phyloP scores from a whole-genome alignment of 2,797 vertebrate genomes.

The Hypotaenidia philippensis region DNA sequence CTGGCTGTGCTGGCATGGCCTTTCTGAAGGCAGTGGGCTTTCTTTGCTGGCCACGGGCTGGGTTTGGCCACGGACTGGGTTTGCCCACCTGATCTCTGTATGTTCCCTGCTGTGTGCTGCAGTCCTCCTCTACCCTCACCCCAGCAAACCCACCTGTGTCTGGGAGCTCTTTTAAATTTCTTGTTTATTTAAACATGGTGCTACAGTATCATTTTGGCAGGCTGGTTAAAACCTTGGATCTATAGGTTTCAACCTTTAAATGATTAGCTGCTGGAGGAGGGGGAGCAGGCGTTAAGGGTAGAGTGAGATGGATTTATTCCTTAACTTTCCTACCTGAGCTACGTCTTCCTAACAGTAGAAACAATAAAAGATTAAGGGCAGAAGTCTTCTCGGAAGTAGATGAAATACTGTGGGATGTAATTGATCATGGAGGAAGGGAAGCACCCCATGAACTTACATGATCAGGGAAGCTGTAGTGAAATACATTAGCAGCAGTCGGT shows the following conservation, averaged over 20 bases:
- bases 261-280: neutral
- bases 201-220: neutral
- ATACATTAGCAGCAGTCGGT: neutral
- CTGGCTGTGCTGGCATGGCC: accelerated
- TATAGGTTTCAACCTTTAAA: neutral
- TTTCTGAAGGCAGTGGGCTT: neutral
- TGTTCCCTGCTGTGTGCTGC: neutral
- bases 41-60: neutral
- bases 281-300: neutral
- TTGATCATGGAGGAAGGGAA: neutral
- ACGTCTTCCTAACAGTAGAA: neutral
- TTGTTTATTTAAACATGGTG: neutral
- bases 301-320: neutral
- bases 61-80: neutral
- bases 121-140: neutral
- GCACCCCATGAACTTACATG: neutral
- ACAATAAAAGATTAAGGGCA: neutral
- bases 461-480: neutral
- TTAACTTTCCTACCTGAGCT: neutral
- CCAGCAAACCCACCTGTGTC: neutral
- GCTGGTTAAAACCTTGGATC: neutral
- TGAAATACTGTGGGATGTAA: neutral
- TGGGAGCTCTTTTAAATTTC: neutral
- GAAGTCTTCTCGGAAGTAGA: neutral
- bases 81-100: neutral